These are phyloP conservation scores for Adrianichthys oophorus DNA, from an alignment of 2,797 vertebrate genomes.

Conservation along the genomic window DNA sequence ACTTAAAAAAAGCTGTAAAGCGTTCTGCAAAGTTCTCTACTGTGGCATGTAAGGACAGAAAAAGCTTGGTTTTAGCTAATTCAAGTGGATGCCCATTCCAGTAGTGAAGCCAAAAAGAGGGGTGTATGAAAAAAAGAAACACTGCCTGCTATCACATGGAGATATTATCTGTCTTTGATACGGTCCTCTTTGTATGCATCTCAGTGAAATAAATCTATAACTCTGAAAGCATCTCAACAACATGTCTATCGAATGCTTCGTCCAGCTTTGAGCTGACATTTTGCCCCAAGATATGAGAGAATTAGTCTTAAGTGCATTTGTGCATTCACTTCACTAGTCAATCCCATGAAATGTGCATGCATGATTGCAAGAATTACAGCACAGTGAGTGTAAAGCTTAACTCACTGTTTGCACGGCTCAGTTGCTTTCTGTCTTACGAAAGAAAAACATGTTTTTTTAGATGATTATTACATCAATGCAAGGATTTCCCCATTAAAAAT, in stretches of 20 bases:
- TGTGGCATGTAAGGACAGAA: slow-evolving; percentile 59
- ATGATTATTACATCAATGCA: too few species aligned
- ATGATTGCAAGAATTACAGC: slow-evolving; percentile 19
- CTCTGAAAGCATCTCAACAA: slow-evolving; percentile 65
- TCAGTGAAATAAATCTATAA: slow-evolving; percentile 55
- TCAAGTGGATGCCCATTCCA: slow-evolving; percentile 60
- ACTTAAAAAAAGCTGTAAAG: slow-evolving; percentile 28
- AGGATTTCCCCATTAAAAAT: too few species aligned
- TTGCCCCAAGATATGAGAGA: slow-evolving; percentile 60
- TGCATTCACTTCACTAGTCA: slow-evolving; percentile 44
- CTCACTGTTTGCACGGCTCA: slow-evolving; percentile 14
- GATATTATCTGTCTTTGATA: slow-evolving; percentile 65
- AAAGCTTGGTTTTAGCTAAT: slow-evolving; percentile 70
- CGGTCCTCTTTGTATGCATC: slow-evolving; percentile 61
- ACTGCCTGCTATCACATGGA: slow-evolving; percentile 68
- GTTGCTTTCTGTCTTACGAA: background rate
- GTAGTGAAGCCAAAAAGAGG: slow-evolving; percentile 41
- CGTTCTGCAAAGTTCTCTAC: slow-evolving; percentile 46
- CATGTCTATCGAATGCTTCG: slow-evolving; percentile 55
- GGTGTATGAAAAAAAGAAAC: slow-evolving; percentile 46
- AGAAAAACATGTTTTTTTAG: background rate
- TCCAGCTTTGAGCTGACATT: slow-evolving; percentile 64
- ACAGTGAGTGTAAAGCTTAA: slow-evolving; percentile 12
- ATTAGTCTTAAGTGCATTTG: slow-evolving; percentile 53
- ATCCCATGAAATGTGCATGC: slow-evolving; percentile 27